These are phyloP conservation scores for Sphaeramia orbicularis DNA, from an alignment of 2,797 vertebrate species.

Conservation along the genomic window DNA sequence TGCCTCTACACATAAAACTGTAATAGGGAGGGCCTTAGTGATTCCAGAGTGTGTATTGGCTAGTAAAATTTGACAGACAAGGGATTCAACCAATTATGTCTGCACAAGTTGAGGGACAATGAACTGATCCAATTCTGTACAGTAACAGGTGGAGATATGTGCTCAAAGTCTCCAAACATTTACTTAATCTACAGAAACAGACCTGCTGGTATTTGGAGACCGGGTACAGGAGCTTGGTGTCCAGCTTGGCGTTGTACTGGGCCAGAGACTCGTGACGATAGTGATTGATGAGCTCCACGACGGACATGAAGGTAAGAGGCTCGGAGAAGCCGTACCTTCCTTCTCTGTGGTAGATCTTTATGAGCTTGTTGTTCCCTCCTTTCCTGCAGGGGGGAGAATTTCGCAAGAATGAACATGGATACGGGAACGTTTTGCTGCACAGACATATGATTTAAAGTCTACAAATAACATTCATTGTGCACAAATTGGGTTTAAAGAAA, in stretches of 20 bases:
- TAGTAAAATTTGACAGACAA: no score
- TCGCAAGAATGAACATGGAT: conserved; percentile 8
- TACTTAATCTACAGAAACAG: no score
- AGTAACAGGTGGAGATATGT: no score
- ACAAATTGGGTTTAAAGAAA: background rate
- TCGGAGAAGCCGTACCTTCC: conserved; percentile 93
- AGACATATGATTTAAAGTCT: background rate
- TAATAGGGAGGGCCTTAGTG: no score
- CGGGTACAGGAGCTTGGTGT: conserved; percentile 92
- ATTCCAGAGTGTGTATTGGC: no score
- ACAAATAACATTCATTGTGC: background rate
- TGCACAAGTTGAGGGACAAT: no score
- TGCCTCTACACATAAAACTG: no score
- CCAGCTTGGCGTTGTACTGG: conserved; percentile 95
- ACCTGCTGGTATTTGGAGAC: conserved; percentile 96
- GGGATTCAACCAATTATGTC: no score
- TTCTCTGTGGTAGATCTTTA: conserved; percentile 93
- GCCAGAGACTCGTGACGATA: conserved; percentile 94
- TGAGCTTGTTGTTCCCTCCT: conserved; percentile 95
- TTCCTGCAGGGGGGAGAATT: conserved; percentile 85
- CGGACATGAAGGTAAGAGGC: conserved; percentile 91
- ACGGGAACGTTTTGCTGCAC: background rate
- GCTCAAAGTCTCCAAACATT: no score
- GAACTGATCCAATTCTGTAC: no score
- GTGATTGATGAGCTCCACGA: conserved; percentile 94